Base-by-base conservation (phyloP, 2,113 vertebrate genomes). In the Uria lomvia region DNA sequence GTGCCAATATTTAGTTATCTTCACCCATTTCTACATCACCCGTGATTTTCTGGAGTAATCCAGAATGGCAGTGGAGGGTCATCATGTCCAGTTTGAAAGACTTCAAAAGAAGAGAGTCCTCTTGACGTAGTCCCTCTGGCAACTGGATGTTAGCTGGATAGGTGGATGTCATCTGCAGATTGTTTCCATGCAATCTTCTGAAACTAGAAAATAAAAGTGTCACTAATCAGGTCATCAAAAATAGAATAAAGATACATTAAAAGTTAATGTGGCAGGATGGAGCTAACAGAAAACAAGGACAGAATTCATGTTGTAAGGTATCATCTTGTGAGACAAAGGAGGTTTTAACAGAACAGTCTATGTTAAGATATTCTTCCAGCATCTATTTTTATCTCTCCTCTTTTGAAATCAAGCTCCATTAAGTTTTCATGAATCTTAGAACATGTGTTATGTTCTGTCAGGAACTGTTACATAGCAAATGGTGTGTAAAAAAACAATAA, bases 371-470 rank as follows among this genome's bases (percentile, higher is more conserved):
- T 29, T 93, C 88, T 97, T 83, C 52, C 75, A 93, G 49, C 19
- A 49, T 60, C 50, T 97, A 92, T 97, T 97, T 98, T 97, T 95
- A 94, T 93, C 86, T 78, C 49, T 43, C 3, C 50, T 67, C 63
- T 82, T 97, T 97, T 96, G 91, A 96, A 97, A 88, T 90, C 81
- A 97, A 96, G 91, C 49, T 40, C 76, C 77, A 94, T 97, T 96
- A 97, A 97, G 83, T 85, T 97, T 97, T 96, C 94, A 97, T 97
- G 87, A 95, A 82, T 49, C 70, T 87, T 73, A 95, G 91, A 77
- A 73, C 94, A 87, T 94, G 87, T 94, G 72, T 91, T 97, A 56
- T 91, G 67, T 88, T 96, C 90, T 93, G 67, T 88, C 91, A 93
- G 90, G 92, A 97, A 42, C 60, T 63, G 91, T 97, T 97, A 88